Evolutionary conservation across 2,113 vertebrate species (phyloP), one percentile per base, ranked within the genome.

Genomic region (Sigmodon hispidus): DNA sequence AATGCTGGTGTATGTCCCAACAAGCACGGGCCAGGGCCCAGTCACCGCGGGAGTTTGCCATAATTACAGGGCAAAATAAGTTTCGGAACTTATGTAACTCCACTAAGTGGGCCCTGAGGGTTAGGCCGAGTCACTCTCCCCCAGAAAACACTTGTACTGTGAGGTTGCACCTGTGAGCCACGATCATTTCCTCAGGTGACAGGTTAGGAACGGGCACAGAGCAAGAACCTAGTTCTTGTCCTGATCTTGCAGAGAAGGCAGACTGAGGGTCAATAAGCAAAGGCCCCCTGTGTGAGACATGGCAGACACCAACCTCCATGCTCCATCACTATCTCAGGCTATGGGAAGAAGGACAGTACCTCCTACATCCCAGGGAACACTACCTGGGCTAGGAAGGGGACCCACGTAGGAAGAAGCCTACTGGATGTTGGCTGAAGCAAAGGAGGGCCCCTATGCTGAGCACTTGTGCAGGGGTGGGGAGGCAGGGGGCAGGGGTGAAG

Each of bases 1-100:
- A 96, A 97, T 77, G 73, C 92, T 67, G 61, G 89, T 96, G 90
- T 61, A 50, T 94, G 97, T 98, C 93, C 91, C 92, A 97, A 90
- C 86, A 96, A 97, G 89, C 77, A 86, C 65, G 85, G 92, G 1
- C 94, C 3, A 0, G 77, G 80, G 92, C 45, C 97, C 75, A 34
- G 83, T 96, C 59, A 87, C 83, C 87, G 93, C 87, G 22, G 65
- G 73, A 96, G 87, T 87, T 24, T 90, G 79, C 92, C 75, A 24
- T 95, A 93, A 96, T 96, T 91, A 70, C 57, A 75, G 94, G 72
- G 89, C 81, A 93, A 96, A 97, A 94, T 89, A 93, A 90, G 55
- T 76, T 88, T 91, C 1, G 10, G 96, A 97, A 93, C 90, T 97
- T 97, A 94, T 0, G 0, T 93, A 96, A 97, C 89, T 31, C 83